phyloP scores from a whole-genome alignment of 2,113 vertebrate genomes.

The Phalacrocorax carbo region DNA sequence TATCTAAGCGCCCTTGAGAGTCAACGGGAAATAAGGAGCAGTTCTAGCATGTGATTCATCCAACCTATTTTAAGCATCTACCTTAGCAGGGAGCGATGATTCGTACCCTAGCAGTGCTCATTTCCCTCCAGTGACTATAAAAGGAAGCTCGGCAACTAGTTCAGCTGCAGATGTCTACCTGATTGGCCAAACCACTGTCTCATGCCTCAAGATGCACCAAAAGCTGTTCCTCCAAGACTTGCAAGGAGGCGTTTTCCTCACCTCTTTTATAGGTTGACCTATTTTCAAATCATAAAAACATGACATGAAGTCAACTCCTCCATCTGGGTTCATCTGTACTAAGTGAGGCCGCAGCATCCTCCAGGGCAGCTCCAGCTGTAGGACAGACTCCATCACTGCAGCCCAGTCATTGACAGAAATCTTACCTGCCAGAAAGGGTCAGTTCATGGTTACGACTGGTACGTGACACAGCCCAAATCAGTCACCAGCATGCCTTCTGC shows the following conservation, averaged over 20 bases:
- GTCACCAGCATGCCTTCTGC: not conserved
- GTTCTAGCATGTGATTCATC: slow-evolving; percentile 50
- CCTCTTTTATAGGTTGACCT: slow-evolving; percentile 80
- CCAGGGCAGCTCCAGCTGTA: slow-evolving; percentile 91
- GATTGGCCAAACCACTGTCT: not conserved
- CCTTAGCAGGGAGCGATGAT: slow-evolving; percentile 50
- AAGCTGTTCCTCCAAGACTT: not conserved
- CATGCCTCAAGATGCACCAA: not conserved
- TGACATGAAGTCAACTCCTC: slow-evolving; percentile 84
- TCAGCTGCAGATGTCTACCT: not conserved
- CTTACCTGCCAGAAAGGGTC: slow-evolving; percentile 73
- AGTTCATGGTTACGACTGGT: not conserved
- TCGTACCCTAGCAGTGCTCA: not conserved
- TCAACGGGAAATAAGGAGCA: not conserved
- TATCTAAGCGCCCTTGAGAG: not conserved
- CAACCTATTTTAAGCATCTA: slow-evolving; percentile 51
- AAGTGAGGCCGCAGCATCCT: slow-evolving; percentile 83
- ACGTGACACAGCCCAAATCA: not conserved
- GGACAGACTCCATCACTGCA: slow-evolving; percentile 79
- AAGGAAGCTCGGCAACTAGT: slow-evolving; percentile 7
- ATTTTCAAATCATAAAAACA: slow-evolving; percentile 86
- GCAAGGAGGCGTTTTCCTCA: slow-evolving; percentile 5
- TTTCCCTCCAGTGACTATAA: slow-evolving; percentile 30
- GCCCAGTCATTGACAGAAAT: slow-evolving; percentile 88
- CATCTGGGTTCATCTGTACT: slow-evolving; percentile 70